Evolutionary conservation across 1,140 invertebrate species (phyloP), one percentile per base, ranked within the genome.

Genomic region (Drosophila punjabiensis): DNA sequence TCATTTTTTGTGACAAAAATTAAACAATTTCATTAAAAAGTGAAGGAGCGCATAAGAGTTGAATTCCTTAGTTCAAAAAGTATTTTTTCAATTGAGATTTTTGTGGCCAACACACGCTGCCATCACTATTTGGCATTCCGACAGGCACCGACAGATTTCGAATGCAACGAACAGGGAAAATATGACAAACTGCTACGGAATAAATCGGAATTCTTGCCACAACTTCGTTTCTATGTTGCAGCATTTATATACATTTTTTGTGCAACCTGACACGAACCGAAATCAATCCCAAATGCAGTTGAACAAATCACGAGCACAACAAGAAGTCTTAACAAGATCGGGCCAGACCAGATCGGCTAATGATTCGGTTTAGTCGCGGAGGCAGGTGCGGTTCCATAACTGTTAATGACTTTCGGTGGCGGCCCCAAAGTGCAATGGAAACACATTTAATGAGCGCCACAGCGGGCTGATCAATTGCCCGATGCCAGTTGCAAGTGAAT

Each of bases 331-430:
- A 74, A 74, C 56, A 43, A 67, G 65, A 64, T 67, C 30, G 56
- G 30, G 53, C 35, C 30, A 8, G 60, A 56, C 66, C 69, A 59
- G 65, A 75, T 73, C 52, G 66, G 39, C 65, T 82, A 84, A 79
- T 84, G 66, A 70, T 43, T 75, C 62, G 33, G 37, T 39, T 56
- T 73, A 28, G 65, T 30, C 62, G 28, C 32, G 2, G 47, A 33
- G 47, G 43, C 81, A 89, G 85, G 85, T 89, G 85, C 63, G 64
- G 56, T 64, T 60, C 59, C 65, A 56, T 50, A 74, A 55, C 73
- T 84, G 81, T 81, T 79, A 88, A 90, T 88, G 85, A 89, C 85
- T 88, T 88, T 88, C 76, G 76, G 63, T 82, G 75, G 59, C 83
- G 69, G 85, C 73, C 81, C 56, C 59, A 81, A 77, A 79, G 70